Evolutionary conservation across 2,797 vertebrate species (phyloP).

Genomic region (Rhodeus uyekii): DNA sequence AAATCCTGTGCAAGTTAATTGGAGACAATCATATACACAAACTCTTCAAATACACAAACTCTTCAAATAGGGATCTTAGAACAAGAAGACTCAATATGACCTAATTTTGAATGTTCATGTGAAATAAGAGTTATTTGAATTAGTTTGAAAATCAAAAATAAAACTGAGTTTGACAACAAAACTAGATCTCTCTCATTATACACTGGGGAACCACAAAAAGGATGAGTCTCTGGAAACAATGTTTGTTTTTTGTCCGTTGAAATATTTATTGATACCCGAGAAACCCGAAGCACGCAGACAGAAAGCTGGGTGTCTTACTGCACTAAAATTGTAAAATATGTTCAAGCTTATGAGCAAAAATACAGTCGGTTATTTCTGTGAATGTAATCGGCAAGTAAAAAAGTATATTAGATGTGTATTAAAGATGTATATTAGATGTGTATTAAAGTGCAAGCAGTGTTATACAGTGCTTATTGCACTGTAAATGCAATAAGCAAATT

Average conservation of each 20-base stretch:
- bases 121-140: not conserved
- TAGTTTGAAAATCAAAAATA: not conserved
- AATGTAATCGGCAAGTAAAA: too few relatives aligned
- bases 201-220: not conserved
- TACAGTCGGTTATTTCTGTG: too few relatives aligned
- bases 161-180: not conserved
- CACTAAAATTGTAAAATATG: too few relatives aligned
- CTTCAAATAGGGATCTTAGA: slow-evolving; percentile 4
- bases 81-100: not conserved
- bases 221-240: not conserved
- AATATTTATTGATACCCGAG: too few relatives aligned
- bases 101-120: slow-evolving; percentile 14
- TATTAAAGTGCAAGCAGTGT: too few relatives aligned
- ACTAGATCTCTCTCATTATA: not conserved
- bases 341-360: too few relatives aligned
- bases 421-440: too few relatives aligned
- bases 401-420: too few relatives aligned
- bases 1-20: not conserved
- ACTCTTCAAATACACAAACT: slow-evolving; percentile 9
- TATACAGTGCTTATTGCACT: too few relatives aligned
- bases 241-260: not conserved
- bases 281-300: too few relatives aligned
- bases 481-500: too few relatives aligned
- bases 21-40: not conserved
- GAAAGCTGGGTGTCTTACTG: too few relatives aligned